Percentiles rank a stretch among this genome's conserved stretches.
phyloP scores from a whole-genome alignment of 2,888 invertebrate species.

The Thereva nobilitata region DNA sequence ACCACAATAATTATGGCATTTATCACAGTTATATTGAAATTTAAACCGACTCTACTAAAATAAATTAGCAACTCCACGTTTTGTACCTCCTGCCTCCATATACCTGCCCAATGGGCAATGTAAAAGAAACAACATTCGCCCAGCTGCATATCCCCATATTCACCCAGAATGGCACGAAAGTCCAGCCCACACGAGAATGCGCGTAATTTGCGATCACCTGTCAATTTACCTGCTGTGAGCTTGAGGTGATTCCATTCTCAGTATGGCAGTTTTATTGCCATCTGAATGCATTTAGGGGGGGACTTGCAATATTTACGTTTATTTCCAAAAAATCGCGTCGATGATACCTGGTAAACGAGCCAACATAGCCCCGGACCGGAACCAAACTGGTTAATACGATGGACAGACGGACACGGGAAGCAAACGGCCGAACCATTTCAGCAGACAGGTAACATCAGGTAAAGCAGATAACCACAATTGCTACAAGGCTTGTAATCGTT shows the following conservation, averaged over 20 bases:
- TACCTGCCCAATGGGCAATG: too few species aligned
- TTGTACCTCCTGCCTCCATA: too few species aligned
- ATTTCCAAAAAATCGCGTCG: constrained; percentile 31
- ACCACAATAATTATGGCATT: too few species aligned
- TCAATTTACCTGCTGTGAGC: constrained; percentile 30
- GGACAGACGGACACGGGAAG: neutral
- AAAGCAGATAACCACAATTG: constrained; percentile 48
- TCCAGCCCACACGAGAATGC: constrained; percentile 19
- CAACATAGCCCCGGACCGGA: constrained; percentile 1
- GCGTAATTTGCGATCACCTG: constrained; percentile 35
- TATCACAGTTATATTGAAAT: too few species aligned
- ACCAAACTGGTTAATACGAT: constrained; percentile 8
- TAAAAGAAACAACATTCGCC: too few species aligned
- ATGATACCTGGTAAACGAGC: constrained; percentile 28
- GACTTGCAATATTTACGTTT: constrained; percentile 24
- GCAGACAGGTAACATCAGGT: constrained; percentile 3
- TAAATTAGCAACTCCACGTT: too few species aligned
- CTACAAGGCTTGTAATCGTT: constrained; percentile 51
- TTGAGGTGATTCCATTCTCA: constrained; percentile 26
- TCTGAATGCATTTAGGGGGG: constrained; percentile 27
- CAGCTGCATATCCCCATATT: too few species aligned
- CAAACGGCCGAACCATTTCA: neutral
- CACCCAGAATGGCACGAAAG: too few species aligned
- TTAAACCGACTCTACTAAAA: too few species aligned
- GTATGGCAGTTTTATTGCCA: constrained; percentile 29